Percentiles rank a stretch among this genome's conserved stretches.
Evolutionary conservation across 2,113 vertebrate genomes (phyloP).

Genomic region (Nerophis lumbriciformis): DNA sequence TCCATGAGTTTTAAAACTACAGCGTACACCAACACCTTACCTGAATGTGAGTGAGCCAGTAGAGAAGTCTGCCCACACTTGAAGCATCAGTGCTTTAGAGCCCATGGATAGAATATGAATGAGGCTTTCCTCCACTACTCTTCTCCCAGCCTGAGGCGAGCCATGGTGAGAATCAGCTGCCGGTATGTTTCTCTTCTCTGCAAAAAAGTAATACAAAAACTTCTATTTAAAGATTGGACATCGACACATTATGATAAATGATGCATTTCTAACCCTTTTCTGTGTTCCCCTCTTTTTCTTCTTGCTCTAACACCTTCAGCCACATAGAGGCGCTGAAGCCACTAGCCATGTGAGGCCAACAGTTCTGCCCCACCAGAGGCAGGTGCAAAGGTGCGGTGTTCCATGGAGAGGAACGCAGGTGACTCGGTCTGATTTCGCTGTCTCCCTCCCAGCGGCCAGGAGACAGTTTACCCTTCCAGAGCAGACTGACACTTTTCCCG

Average conservation of each 20-base stretch:
- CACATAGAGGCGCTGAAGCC: slow-evolving; percentile 92
- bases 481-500: slow-evolving; percentile 55
- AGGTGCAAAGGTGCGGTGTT: slow-evolving; percentile 86
- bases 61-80: slow-evolving; percentile 88
- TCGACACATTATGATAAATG: not conserved
- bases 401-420: slow-evolving; percentile 85
- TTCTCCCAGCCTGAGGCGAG: slow-evolving; percentile 61
- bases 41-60: slow-evolving; percentile 84
- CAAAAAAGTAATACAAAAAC: slow-evolving; percentile 37
- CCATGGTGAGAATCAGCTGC: slow-evolving; percentile 56
- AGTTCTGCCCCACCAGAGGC: slow-evolving; percentile 90
- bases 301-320: slow-evolving; percentile 70
- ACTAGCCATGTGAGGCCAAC: slow-evolving; percentile 94
- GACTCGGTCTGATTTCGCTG: slow-evolving; percentile 57
- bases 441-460: slow-evolving; percentile 72
- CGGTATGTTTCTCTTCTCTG: slow-evolving; percentile 68
- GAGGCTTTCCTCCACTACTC: slow-evolving; percentile 76
- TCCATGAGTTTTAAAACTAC: slow-evolving; percentile 4
- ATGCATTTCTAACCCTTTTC: slow-evolving; percentile 66
- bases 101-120: slow-evolving; percentile 90
- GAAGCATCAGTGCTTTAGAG: slow-evolving; percentile 93
- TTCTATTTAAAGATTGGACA: slow-evolving; percentile 6
- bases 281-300: slow-evolving; percentile 48
- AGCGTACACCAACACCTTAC: slow-evolving; percentile 59
- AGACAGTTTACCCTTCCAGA: slow-evolving; percentile 72